phyloP scores from a whole-genome alignment of 2,113 vertebrate species.

The Clupea harengus region DNA sequence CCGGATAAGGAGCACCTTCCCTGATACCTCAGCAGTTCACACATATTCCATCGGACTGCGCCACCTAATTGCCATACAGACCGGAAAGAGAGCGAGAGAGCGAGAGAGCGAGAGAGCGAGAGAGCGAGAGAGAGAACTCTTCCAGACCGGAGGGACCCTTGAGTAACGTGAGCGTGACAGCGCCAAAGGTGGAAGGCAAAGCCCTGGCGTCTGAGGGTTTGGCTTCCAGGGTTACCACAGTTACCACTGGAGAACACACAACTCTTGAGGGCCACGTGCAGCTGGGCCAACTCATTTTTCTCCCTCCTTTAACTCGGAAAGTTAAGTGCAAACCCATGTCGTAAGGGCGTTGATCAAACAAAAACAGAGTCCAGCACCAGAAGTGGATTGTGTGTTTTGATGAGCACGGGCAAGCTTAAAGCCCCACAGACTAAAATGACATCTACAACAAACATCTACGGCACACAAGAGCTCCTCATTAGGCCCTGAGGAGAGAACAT shows the following conservation, averaged over 20 bases:
- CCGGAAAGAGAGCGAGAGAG: background rate
- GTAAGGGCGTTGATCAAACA: background rate
- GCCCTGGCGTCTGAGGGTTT: background rate
- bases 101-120: too few relatives aligned
- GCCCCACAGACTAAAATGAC: conserved; percentile 29
- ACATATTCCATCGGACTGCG: conserved; percentile 48
- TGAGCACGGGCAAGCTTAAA: background rate
- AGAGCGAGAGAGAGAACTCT: background rate
- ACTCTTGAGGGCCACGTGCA: background rate
- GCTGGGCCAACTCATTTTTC: background rate
- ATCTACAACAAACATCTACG: conserved; percentile 31
- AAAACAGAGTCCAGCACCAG: background rate
- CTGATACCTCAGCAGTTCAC: conserved; percentile 50
- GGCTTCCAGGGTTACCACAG: background rate
- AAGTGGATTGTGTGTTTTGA: background rate
- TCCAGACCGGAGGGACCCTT: background rate
- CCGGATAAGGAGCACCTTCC: conserved; percentile 41
- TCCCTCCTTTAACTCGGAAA: background rate
- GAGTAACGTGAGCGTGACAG: background rate
- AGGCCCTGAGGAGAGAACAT: background rate
- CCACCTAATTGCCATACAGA: conserved; percentile 48
- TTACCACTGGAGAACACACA: background rate
- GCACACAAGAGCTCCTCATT: conserved; percentile 31
- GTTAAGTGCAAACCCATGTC: background rate
- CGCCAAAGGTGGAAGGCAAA: background rate